phyloP scores from a whole-genome alignment of 2,797 vertebrate species.

The Eulemur albifrons region DNA sequence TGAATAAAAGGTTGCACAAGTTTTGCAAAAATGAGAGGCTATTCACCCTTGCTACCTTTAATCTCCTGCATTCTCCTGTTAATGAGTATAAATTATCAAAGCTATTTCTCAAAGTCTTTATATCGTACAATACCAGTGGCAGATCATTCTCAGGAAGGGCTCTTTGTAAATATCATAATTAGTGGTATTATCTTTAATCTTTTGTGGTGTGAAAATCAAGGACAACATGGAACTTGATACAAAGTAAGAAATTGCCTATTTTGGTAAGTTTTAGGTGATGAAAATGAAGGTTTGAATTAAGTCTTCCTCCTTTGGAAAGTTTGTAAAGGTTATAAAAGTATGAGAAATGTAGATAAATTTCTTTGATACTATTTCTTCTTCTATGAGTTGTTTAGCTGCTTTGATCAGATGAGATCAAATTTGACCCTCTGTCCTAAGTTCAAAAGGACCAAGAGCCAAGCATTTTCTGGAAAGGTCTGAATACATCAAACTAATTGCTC shows the following conservation, averaged over 20 bases:
- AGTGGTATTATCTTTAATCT: slow-evolving; percentile 88
- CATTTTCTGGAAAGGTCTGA: slow-evolving; percentile 55
- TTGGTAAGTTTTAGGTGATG: slow-evolving; percentile 37
- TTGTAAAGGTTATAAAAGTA: slow-evolving; percentile 44
- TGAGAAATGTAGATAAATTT: slow-evolving; percentile 31
- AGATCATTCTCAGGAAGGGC: slow-evolving; percentile 82
- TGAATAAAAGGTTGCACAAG: slow-evolving; percentile 89
- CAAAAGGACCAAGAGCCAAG: slow-evolving; percentile 39
- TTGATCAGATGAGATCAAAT: slow-evolving; percentile 59
- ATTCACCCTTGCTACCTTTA: slow-evolving; percentile 90
- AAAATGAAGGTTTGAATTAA: slow-evolving; percentile 51
- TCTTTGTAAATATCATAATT: slow-evolving; percentile 83
- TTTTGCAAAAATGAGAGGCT: slow-evolving; percentile 89
- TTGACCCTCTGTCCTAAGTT: slow-evolving; percentile 34
- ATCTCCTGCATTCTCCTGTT: slow-evolving; percentile 88
- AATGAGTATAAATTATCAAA: slow-evolving; percentile 88
- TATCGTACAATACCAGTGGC: slow-evolving; percentile 81
- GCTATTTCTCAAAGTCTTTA: slow-evolving; percentile 87
- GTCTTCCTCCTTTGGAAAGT: slow-evolving; percentile 27
- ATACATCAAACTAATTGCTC: slow-evolving; percentile 46
- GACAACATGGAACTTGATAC: slow-evolving; percentile 75
- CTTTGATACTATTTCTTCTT: slow-evolving; percentile 19
- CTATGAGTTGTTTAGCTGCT: slow-evolving; percentile 45
- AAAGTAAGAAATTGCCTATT: slow-evolving; percentile 59
- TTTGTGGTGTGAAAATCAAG: slow-evolving; percentile 85